phyloP scores from a whole-genome alignment of 2,888 invertebrate genomes.

The Entomobrya multifasciata region DNA sequence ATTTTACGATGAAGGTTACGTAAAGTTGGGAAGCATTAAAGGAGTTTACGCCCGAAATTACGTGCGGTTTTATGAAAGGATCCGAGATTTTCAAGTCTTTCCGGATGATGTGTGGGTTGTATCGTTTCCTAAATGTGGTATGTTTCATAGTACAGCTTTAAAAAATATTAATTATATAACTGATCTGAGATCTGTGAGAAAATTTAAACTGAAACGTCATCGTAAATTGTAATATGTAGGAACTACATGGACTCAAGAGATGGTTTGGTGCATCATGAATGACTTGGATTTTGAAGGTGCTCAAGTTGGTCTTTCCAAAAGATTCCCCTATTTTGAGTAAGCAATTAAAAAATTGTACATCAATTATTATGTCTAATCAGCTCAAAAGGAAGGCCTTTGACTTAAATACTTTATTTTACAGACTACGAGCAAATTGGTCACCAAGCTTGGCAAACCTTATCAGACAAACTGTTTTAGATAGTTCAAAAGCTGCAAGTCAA shows the following conservation, averaged over 20 bases:
- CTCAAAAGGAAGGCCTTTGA: background rate
- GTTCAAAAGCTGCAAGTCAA: constrained; percentile 21
- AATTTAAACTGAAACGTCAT: too few species aligned
- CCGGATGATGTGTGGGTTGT: constrained; percentile 84
- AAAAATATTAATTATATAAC: too few species aligned
- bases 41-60: constrained; percentile 70
- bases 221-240: constrained; percentile 82
- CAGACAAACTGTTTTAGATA: constrained; percentile 41
- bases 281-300: constrained; percentile 85
- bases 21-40: constrained; percentile 79
- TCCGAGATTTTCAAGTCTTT: constrained; percentile 82
- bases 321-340: constrained; percentile 90
- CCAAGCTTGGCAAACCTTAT: constrained; percentile 66
- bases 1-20: constrained; percentile 79
- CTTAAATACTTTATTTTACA: background rate
- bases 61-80: constrained; percentile 79
- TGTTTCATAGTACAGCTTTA: too few species aligned
- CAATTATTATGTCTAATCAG: background rate
- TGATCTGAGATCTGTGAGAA: too few species aligned
- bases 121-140: constrained; percentile 84
- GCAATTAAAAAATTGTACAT: constrained; percentile 76
- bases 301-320: constrained; percentile 82
- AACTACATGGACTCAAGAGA: constrained; percentile 90
- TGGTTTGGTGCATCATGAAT: constrained; percentile 87
- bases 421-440: constrained; percentile 64